These are phyloP conservation scores for Schlechtendalia chinensis DNA, from an alignment of 1,140 invertebrate species.

Conservation along the genomic window DNA sequence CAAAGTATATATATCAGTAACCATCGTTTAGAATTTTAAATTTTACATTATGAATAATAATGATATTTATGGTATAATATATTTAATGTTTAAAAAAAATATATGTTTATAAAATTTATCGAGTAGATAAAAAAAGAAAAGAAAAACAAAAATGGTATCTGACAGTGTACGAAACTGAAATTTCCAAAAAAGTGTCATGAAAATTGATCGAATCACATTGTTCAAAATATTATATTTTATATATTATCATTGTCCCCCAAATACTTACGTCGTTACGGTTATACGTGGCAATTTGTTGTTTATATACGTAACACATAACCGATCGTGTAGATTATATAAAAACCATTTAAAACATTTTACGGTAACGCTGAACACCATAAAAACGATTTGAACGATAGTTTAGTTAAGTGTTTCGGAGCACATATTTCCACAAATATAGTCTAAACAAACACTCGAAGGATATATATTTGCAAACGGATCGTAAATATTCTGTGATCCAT, in stretches of 20 bases:
- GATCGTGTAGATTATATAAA: background rate
- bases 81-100: too few species aligned
- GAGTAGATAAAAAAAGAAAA: too few species aligned
- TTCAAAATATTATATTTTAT: background rate
- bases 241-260: background rate
- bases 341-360: background rate
- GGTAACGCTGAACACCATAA: background rate
- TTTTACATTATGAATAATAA: too few species aligned
- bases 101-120: too few species aligned
- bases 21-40: too few species aligned
- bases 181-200: background rate
- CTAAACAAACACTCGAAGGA: background rate
- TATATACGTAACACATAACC: background rate
- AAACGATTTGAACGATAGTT: slow-evolving; percentile 24
- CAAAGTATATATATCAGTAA: background rate
- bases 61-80: too few species aligned
- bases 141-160: too few species aligned
- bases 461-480: background rate
- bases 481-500: background rate
- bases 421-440: background rate
- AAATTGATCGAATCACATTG: background rate
- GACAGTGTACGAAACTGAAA: too few species aligned
- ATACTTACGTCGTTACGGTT: background rate
- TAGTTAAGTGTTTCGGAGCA: background rate
- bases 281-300: background rate